These are phyloP conservation scores for Drosophila athabasca DNA, from an alignment of 1,140 invertebrate species.

Conservation along the genomic window DNA sequence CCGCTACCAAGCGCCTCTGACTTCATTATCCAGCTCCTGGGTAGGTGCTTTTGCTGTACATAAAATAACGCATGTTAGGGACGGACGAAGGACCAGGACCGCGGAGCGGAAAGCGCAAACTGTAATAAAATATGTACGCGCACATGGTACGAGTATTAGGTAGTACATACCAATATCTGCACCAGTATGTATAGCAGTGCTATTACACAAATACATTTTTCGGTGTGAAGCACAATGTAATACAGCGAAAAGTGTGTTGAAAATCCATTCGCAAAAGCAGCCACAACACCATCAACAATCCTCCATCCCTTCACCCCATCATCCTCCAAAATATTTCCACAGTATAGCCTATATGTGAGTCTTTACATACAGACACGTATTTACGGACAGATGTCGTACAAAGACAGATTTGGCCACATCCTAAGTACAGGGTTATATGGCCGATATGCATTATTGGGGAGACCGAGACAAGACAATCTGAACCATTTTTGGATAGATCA, in stretches of 20 bases:
- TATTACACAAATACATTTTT: conserved; percentile 54
- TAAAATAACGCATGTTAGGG: not conserved
- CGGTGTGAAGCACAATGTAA: conserved; percentile 26
- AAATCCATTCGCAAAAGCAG: conserved; percentile 18
- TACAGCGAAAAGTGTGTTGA: conserved; percentile 11
- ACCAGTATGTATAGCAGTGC: conserved; percentile 25
- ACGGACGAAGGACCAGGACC: too few species aligned
- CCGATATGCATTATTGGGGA: not conserved
- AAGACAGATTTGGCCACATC: too few species aligned
- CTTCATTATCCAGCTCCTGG: conserved; percentile 60
- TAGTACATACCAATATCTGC: too few species aligned
- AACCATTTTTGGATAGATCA: conserved; percentile 3
- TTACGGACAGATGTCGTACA: not conserved
- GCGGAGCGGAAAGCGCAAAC: too few species aligned
- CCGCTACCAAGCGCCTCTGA: conserved; percentile 22
- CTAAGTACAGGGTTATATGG: too few species aligned
- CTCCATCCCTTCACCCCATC: not conserved
- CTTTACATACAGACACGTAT: not conserved
- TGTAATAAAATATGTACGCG: too few species aligned
- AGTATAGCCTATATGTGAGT: not conserved
- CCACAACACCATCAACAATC: conserved; percentile 2
- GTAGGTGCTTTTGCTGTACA: conserved; percentile 37
- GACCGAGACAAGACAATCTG: conserved; percentile 16
- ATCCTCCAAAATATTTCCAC: not conserved
- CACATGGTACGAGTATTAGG: too few species aligned